Base-by-base conservation (phyloP, 2,888 invertebrate genomes). In the Eristalis intricaria region DNA sequence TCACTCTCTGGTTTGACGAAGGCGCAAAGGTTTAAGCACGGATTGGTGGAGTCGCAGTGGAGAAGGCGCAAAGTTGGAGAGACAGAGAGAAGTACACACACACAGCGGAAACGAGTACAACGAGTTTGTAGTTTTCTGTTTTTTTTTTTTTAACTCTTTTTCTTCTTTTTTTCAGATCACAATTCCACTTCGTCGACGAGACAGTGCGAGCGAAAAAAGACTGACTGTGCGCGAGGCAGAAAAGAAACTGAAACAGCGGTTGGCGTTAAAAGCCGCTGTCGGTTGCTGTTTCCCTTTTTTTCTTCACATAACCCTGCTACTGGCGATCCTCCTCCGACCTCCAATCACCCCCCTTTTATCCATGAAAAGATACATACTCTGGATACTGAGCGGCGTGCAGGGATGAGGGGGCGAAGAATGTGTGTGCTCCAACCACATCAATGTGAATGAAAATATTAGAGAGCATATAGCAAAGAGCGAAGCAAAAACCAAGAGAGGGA, bases 51-150 rank as follows among this genome's bases (percentile, higher is more conserved):
- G 71, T 50, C 61, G 38, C 29, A 23, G 78, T 70, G 83, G 74
- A 74, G 78, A 78, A 74, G 63, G 71, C 66, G 60, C 69, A 66
- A 23, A 75, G 50, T 50, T 70, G 74, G 78, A 71, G 73, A 79
- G 70, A 65, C 56, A 84, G 78, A 87, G 84, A 84, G 79, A 29
- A 84, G 76, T 79, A 50, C 50, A 84, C 79, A 83, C 77, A 82
- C 83, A 87, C 79, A 80, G 64, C 84, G 87, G 76, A 87, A 87
- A 87, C 87, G 76, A 87, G 87, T 87, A 87, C 87, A 87, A 87
- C 87, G 79, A 87, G 87, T 87, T 87, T 87, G 40, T 84, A 84
- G 79, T 83, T 80, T 82, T 56, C 74, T 76, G 50, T 78, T 69
- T 60, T 69, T 26, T 43, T 66, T 70, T 71, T 38, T 61, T 79